Evolutionary conservation across 2,113 vertebrate genomes (phyloP).

Genomic region (Pardalotus punctatus): DNA sequence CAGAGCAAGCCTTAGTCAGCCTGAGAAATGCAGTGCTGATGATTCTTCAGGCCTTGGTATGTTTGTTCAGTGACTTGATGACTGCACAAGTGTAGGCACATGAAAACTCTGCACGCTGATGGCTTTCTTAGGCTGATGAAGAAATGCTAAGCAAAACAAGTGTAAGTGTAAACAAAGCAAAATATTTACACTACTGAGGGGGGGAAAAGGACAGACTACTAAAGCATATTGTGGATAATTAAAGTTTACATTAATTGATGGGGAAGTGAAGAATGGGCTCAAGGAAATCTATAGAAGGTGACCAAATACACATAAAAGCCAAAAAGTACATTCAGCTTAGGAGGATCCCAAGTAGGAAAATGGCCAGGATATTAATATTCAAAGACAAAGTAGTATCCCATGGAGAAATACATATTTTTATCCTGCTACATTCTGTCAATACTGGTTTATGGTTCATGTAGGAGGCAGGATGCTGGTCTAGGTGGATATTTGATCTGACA

Average conservation of each 20-base stretch:
- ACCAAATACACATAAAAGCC: not conserved
- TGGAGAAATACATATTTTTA: not conserved
- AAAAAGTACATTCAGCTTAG: not conserved
- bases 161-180: not conserved
- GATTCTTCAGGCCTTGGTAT: not conserved
- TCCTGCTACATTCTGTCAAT: not conserved
- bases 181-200: not conserved
- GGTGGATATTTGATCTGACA: not conserved
- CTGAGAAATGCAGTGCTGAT: not conserved
- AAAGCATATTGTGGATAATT: not conserved
- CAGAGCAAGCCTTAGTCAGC: not conserved
- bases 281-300: not conserved
- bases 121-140: not conserved
- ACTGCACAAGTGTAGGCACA: not conserved
- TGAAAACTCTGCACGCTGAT: not conserved
- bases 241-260: not conserved
- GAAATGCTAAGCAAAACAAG: not conserved
- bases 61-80: slow-evolving; percentile 13
- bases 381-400: not conserved
- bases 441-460: not conserved
- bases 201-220: not conserved
- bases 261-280: not conserved
- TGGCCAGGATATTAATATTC: not conserved
- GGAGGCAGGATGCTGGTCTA: not conserved
- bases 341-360: not conserved